A percentile compares a stretch with the other conserved stretches of the same genome.
Conservation (phyloP, 2,888 invertebrate genomes). For the Merodon equestris region DNA sequence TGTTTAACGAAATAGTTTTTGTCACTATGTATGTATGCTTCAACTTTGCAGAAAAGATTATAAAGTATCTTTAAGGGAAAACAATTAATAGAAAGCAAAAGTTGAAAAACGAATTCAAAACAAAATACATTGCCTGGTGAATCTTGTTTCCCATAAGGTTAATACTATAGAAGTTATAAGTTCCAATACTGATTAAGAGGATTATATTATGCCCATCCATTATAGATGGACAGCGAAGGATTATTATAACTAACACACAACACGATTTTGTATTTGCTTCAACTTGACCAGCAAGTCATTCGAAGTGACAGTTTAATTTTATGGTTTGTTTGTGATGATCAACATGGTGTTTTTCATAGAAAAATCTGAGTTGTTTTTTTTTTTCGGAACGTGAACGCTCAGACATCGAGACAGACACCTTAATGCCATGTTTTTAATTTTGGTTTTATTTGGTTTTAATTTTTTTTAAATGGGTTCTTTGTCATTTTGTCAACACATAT, state of each 20-base stretch:
- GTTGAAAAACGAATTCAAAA: conserved; percentile 15
- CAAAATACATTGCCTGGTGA: conserved; percentile 29
- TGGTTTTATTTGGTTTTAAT: no score
- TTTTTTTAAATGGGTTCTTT: no score
- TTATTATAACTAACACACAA: conserved; percentile 30
- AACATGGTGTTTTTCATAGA: conserved; percentile 61
- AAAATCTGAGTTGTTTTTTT: conserved; percentile 6
- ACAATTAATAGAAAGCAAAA: background rate
- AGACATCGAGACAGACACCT: no score
- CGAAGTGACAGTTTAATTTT: conserved; percentile 79
- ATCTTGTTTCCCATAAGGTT: conserved; percentile 47
- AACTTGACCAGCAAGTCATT: conserved; percentile 74
- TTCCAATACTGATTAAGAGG: conserved; percentile 51
- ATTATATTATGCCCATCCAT: conserved; percentile 43
- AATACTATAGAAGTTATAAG: conserved; percentile 38
- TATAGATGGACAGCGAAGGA: conserved; percentile 23
- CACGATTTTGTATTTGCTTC: conserved; percentile 31
- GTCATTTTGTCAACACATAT: no score
- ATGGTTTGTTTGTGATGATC: conserved; percentile 79
- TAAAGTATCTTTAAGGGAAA: no score
- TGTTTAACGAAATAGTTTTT: conserved; percentile 11
- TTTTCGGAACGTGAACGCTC: no score
- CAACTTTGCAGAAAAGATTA: no score
- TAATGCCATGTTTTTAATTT: no score
- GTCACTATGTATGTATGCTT: conserved; percentile 6